Evolutionary conservation across 2,113 vertebrate species (phyloP), one percentile per base, ranked within the genome.

Genomic region (Sinocyclocheilus rhinocerous): DNA sequence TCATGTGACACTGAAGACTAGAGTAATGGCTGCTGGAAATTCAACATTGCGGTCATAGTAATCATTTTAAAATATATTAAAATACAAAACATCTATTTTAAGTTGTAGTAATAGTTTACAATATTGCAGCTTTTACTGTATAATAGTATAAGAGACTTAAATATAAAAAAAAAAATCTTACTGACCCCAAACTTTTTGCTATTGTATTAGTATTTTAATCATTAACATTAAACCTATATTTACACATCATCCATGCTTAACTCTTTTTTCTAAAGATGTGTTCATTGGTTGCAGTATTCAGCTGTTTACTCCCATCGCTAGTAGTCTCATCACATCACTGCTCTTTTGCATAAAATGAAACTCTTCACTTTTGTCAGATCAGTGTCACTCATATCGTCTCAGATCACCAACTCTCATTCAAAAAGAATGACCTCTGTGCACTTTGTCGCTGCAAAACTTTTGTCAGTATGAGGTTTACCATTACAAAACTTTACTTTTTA

Each of bases 401-500:
- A 18, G 13, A 69, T 69, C 65, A 69, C 15, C 65, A 29, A 33
- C 65, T 67, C 65, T 67, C 26, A 67, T 16, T 67, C 26, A 33
- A 67, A 69, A 69, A 33, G 1, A 69, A 33, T 29, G 63, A 33
- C 13, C 63, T 67, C 13, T 29, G 26, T 5, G 33, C 33, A 6
- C 33, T 9, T 69, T 72, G 29, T 67, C 1, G 4, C 7, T 10
- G 4, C 18, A 39, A 72, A 39, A 72, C 9, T 42, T 72, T 39
- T 39, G 9, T 20, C 67, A 70, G 67, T 39, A 12, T 48, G 0
- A 76, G 24, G 12, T 76, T 36, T 15, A n/a, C 77, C 55, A 63
- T 80, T 63, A 80, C 13, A 48, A 61, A 45, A 45, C 72, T 50
- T 76, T 8, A 81, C 59, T 45, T 81, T 80, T 26, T 42, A 9